Percentiles rank a stretch among this genome's conserved stretches.
Conservation (phyloP, 2,113 vertebrate species). For the Nyctereutes procyonoides region DNA sequence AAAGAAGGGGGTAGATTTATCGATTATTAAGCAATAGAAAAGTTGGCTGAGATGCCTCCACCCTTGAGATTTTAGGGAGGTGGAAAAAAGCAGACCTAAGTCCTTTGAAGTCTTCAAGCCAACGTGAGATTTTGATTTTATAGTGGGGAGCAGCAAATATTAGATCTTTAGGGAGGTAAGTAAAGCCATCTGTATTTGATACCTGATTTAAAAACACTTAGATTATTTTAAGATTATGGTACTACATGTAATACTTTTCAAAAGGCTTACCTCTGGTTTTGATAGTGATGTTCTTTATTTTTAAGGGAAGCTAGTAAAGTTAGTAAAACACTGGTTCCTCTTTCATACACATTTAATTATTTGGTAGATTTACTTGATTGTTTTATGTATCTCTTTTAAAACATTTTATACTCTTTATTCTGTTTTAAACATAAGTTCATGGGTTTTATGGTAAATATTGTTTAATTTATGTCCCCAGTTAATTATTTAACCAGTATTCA, state of each 20-base stretch:
- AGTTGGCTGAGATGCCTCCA: not conserved
- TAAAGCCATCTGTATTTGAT: conserved; percentile 63
- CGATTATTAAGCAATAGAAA: not conserved
- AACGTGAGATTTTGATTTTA: not conserved
- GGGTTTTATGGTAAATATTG: not conserved
- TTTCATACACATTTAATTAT: conserved; percentile 48
- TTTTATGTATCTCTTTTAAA: conserved; percentile 49
- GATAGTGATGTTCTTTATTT: conserved; percentile 10
- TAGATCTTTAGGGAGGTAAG: conserved; percentile 75
- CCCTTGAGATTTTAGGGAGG: not conserved
- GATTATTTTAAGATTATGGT: conserved; percentile 56
- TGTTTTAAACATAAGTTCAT: conserved; percentile 47
- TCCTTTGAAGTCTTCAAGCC: not conserved
- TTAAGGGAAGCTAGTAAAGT: conserved; percentile 52
- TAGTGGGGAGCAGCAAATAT: not conserved
- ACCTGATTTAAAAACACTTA: conserved; percentile 56
- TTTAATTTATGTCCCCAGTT: not conserved
- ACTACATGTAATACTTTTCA: conserved; percentile 11
- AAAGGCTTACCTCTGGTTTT: conserved; percentile 18
- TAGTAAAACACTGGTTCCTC: conserved; percentile 56
- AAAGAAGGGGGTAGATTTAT: not conserved
- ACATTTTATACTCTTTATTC: not conserved
- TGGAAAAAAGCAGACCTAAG: not conserved
- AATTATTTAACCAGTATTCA: conserved; percentile 56
- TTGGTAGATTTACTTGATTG: conserved; percentile 37